These are phyloP conservation scores for Toxostoma redivivum DNA, from an alignment of 2,113 vertebrate genomes.

Conservation along the genomic window DNA sequence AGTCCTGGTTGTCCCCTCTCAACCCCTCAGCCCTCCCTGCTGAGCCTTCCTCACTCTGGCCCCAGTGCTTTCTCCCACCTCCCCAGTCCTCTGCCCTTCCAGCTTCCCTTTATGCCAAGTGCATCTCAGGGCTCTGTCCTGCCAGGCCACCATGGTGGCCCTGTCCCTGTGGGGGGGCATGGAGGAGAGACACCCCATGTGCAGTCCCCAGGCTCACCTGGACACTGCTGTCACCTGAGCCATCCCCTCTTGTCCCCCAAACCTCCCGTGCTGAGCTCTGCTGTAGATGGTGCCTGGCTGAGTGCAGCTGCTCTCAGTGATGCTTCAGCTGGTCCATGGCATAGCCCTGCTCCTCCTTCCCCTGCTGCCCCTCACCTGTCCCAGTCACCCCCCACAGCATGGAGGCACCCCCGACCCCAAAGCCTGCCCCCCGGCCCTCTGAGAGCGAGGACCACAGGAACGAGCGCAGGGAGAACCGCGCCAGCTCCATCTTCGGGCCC, in stretches of 20 bases:
- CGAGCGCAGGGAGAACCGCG: neutral
- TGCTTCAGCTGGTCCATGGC: fast-evolving
- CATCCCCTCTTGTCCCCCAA: fast-evolving
- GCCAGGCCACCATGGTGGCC: fast-evolving
- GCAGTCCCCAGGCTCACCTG: neutral
- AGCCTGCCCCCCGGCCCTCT: neutral
- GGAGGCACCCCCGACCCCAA: neutral
- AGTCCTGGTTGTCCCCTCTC: neutral
- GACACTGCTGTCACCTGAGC: neutral
- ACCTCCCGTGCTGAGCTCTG: neutral
- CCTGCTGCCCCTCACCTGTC: neutral
- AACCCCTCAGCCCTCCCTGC: neutral
- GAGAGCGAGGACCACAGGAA: neutral
- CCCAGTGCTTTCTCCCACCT: neutral
- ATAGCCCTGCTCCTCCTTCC: neutral
- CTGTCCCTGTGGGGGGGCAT: fast-evolving
- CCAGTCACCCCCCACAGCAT: neutral
- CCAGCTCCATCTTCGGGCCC: neutral
- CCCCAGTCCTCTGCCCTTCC: neutral
- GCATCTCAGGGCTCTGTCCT: neutral
- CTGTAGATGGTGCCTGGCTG: neutral
- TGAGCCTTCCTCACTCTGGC: neutral
- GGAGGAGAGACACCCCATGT: neutral
- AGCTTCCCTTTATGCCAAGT: neutral
- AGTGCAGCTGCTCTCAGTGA: fast-evolving